Base-by-base conservation (phyloP, 1,140 invertebrate species). In the Drosophila tropicalis region DNA sequence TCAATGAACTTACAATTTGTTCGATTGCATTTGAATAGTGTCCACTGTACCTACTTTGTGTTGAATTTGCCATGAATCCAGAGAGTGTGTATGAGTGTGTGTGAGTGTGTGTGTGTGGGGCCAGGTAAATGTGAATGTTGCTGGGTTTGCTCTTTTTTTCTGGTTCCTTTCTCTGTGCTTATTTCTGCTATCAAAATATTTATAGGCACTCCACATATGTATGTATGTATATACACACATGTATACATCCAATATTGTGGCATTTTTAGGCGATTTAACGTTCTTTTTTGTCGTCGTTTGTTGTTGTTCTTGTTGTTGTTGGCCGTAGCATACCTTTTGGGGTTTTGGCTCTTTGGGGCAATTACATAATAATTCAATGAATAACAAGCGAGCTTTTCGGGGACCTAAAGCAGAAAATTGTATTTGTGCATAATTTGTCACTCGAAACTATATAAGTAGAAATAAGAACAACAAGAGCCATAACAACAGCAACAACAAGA, bases 331-430 rank as follows among this genome's bases (percentile, higher is more conserved):
- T 39, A 40, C 55, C 47, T 58, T 15, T 17, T 71, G 63, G 57
- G 58, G 3, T 56, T 76, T 58, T 67, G 62, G 34, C 41, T 67
- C 56, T 67, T 79, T 70, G 68, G 72, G 64, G 67, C 76, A 87
- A 83, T 86, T 87, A 83, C 76, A 76, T 79, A 79, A 79, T 86
- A 83, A 87, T 87, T 87, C 83, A 83, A 76, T 86, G 82, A 86
- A 86, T 76, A 86, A 76, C 76, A 87, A 72, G 73, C 67, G 74
- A 69, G 60, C 25, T 32, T 19, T 62, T 9, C 47, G 19, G 12
- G 34, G n/a, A 1, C 9, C 34, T 56, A 29, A 4, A 15, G 10
- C 41, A 15, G 5, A 29, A 51, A 51, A 51, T 58, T 32, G 32
- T 40, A 63, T 29, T 44, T 71, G 69, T 47, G 70, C 69, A 71